These are phyloP conservation scores for Chrysemys picta DNA, from an alignment of 2,113 vertebrate genomes.

Conservation along the genomic window DNA sequence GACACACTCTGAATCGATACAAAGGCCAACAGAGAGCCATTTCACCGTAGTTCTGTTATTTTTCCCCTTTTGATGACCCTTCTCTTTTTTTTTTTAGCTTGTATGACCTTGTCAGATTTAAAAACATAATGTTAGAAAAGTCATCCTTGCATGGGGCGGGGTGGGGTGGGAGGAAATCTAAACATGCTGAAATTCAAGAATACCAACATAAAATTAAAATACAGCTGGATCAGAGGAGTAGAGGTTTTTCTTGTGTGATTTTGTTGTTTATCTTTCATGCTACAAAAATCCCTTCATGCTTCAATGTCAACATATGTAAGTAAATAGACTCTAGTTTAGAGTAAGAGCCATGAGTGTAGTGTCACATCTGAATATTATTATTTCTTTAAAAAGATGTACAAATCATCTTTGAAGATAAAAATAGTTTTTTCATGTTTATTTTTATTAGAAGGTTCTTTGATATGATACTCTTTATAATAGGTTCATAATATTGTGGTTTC, in stretches of 20 bases:
- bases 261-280: constrained; percentile 46
- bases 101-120: constrained; percentile 85
- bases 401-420: background rate
- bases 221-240: constrained; percentile 31
- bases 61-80: constrained; percentile 86
- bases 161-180: background rate
- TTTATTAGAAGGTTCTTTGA: background rate
- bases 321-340: background rate
- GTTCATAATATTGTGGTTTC: background rate
- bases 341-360: background rate
- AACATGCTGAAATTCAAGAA: constrained; percentile 47
- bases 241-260: constrained; percentile 35
- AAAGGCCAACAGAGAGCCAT: constrained; percentile 92
- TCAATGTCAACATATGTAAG: background rate
- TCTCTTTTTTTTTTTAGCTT: constrained; percentile 72
- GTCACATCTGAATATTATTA: background rate
- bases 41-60: constrained; percentile 84
- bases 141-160: constrained; percentile 62
- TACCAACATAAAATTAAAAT: constrained; percentile 57
- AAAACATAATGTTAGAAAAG: constrained; percentile 82
- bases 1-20: constrained; percentile 95
- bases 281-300: constrained; percentile 17
- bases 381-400: background rate
- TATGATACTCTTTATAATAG: background rate
- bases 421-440: background rate